Evolutionary conservation across 2,113 vertebrate species (phyloP).

Genomic region (Orientallactaga bullata): DNA sequence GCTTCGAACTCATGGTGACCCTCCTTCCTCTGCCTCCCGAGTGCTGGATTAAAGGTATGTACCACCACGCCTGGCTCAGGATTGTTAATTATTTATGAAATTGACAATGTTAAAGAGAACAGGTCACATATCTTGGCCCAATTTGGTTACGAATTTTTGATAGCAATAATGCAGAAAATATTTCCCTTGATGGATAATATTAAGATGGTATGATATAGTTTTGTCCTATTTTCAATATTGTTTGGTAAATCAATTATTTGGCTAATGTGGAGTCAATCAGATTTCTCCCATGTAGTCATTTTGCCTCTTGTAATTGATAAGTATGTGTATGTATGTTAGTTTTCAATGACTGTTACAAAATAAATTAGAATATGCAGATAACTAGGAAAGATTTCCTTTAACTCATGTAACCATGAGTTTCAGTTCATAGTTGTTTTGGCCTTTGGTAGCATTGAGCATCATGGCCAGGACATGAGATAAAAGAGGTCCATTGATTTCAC

Average conservation of each 20-base stretch:
- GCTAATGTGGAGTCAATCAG: neutral
- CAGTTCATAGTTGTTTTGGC: neutral
- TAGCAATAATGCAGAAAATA: neutral
- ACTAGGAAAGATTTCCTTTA: neutral
- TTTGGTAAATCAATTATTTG: neutral
- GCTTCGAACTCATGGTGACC: too few species aligned
- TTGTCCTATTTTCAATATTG: neutral
- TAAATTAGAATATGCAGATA: neutral
- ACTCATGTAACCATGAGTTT: neutral
- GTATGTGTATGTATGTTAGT: neutral
- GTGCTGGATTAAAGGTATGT: too few species aligned
- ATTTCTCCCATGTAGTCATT: neutral
- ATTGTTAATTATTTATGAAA: neutral
- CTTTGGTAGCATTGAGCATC: too few species aligned
- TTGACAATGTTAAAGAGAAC: neutral
- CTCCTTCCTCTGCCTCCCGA: too few species aligned
- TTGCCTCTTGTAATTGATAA: neutral
- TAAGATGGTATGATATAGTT: neutral
- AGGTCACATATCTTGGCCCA: neutral
- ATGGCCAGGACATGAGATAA: too few species aligned
- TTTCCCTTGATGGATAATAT: neutral
- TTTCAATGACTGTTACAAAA: neutral
- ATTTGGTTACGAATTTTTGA: neutral
- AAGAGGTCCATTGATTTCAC: neutral
- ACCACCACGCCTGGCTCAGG: too few species aligned